Conservation (phyloP, 2,113 vertebrate species). For the Butorides virescens region DNA sequence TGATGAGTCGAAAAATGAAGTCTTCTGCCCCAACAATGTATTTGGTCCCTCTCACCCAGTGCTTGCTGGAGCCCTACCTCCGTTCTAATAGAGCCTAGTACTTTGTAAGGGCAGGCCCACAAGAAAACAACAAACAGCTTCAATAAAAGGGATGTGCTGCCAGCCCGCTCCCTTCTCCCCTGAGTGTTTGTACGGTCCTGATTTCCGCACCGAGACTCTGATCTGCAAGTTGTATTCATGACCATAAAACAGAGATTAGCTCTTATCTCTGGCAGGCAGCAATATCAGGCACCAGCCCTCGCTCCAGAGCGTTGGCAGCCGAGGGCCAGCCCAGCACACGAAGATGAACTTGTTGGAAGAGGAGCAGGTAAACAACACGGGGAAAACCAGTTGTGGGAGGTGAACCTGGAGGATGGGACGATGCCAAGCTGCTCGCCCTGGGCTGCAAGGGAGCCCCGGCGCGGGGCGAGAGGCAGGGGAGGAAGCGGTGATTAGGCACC, state of each 20-base stretch:
- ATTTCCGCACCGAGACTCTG: constrained; percentile 38
- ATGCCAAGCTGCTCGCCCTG: background rate
- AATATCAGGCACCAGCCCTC: background rate
- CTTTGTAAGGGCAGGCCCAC: background rate
- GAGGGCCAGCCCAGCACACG: background rate
- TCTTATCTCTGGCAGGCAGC: constrained; percentile 63
- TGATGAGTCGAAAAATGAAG: background rate
- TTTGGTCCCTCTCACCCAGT: background rate
- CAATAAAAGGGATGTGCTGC: background rate
- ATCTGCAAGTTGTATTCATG: constrained; percentile 3
- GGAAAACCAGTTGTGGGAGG: background rate
- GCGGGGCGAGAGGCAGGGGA: background rate
- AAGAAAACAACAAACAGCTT: background rate
- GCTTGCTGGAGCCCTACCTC: background rate
- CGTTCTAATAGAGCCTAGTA: background rate
- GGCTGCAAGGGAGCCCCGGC: background rate
- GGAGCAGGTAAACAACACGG: background rate
- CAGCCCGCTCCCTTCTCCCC: background rate
- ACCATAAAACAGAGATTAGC: constrained; percentile 54
- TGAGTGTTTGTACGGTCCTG: background rate
- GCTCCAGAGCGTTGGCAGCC: background rate
- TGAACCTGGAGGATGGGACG: background rate
- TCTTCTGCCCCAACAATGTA: background rate
- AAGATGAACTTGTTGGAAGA: background rate
- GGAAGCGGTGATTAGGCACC: constrained; percentile 39